phyloP scores from a whole-genome alignment of 2,113 vertebrate genomes.

The Phasianus colchicus region DNA sequence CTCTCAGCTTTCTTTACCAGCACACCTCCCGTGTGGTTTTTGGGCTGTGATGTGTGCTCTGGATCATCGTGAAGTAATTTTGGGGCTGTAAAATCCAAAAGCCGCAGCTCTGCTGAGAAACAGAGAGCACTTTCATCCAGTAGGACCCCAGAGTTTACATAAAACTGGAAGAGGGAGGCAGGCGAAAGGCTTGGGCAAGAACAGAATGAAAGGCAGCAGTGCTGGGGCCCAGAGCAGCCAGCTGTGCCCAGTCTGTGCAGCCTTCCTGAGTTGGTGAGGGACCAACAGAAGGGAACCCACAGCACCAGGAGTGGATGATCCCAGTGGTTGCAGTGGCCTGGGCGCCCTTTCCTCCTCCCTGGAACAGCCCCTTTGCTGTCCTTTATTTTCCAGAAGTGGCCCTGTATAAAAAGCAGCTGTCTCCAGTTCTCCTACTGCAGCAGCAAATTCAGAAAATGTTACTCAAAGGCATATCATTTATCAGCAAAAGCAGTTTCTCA shows the following conservation, averaged over 20 bases:
- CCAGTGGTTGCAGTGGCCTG: not conserved
- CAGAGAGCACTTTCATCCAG: conserved; percentile 70
- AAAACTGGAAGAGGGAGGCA: conserved; percentile 50
- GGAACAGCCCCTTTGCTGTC: not conserved
- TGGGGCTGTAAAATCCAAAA: conserved; percentile 72
- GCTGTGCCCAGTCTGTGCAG: not conserved
- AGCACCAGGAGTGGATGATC: not conserved
- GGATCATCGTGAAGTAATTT: conserved; percentile 77
- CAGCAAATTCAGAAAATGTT: not conserved
- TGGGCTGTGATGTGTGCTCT: conserved; percentile 74
- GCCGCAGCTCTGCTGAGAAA: conserved; percentile 63
- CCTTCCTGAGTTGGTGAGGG: not conserved
- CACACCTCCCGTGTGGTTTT: conserved; percentile 73
- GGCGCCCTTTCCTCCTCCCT: not conserved
- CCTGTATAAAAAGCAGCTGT: not conserved
- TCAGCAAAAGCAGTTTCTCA: not conserved
- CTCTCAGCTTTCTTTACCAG: conserved; percentile 62
- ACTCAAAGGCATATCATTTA: not conserved
- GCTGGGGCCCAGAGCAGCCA: not conserved
- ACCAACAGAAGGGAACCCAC: not conserved
- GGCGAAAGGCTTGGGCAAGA: conserved; percentile 44
- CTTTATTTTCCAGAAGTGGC: not conserved
- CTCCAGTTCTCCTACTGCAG: fast-evolving
- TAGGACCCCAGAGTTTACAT: conserved; percentile 69
- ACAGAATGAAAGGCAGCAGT: not conserved